Percentiles rank a stretch among this genome's conserved stretches.
These are phyloP conservation scores for Pristionchus japonicus DNA, from an alignment of 2,888 invertebrate species.

Conservation along the genomic window DNA sequence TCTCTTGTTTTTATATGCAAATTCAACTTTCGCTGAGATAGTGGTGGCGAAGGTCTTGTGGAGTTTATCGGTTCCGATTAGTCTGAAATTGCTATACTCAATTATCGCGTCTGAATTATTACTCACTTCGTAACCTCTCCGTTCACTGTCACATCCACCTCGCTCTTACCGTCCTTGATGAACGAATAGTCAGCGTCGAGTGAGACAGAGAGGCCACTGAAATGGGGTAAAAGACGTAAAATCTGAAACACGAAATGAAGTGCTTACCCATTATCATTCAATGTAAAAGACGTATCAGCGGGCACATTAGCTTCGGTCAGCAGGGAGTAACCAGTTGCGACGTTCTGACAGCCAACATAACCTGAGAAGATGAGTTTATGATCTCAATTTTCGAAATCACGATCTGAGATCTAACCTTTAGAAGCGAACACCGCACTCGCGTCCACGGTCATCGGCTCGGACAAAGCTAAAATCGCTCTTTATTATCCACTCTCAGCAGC, in stretches of 20 bases:
- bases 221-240: background rate
- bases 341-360: background rate
- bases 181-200: background rate
- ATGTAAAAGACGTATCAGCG: background rate
- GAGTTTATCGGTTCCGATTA: background rate
- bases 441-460: background rate
- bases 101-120: background rate
- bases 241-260: background rate
- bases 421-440: background rate
- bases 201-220: background rate
- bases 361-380: background rate
- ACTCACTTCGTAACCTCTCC: background rate
- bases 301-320: background rate
- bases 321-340: background rate
- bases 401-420: background rate
- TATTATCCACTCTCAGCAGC: no score
- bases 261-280: background rate
- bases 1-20: background rate
- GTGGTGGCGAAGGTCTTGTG: background rate
- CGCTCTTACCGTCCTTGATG: background rate
- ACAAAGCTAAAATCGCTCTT: background rate
- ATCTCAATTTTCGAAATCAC: background rate
- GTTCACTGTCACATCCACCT: background rate
- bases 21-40: background rate
- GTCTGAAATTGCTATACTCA: background rate